phyloP scores from a whole-genome alignment of 2,797 vertebrate species.

The Rhinichthys osculus region DNA sequence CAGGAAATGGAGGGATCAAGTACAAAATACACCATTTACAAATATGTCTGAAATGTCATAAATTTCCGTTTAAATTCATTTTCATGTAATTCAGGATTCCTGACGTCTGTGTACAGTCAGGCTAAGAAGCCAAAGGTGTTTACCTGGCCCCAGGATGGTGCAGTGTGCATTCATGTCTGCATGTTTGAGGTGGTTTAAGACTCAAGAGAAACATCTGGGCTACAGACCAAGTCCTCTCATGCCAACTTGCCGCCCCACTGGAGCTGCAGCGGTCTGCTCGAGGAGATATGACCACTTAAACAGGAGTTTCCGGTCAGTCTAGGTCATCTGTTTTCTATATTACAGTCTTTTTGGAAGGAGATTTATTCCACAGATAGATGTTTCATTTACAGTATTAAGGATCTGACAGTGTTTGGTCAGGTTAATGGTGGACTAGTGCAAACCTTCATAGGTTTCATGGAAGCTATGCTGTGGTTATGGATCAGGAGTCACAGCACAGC shows the following conservation, averaged over 20 bases:
- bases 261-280: background rate
- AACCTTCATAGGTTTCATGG: slow-evolving; percentile 14
- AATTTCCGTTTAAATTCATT: background rate
- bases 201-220: slow-evolving; percentile 29
- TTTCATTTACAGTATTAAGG: background rate
- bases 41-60: background rate
- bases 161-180: slow-evolving; percentile 39
- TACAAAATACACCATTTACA: slow-evolving; percentile 16
- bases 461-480: slow-evolving; percentile 1
- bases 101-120: background rate
- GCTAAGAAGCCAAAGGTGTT: slow-evolving; percentile 47
- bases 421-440: slow-evolving; percentile 1
- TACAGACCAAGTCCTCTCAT: slow-evolving; percentile 30
- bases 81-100: background rate
- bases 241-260: background rate
- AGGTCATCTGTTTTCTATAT: slow-evolving; percentile 7
- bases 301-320: slow-evolving; percentile 24
- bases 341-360: background rate
- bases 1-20: background rate
- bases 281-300: slow-evolving; percentile 3
- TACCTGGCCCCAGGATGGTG: slow-evolving; percentile 23
- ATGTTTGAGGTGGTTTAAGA: slow-evolving; percentile 43
- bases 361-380: background rate
- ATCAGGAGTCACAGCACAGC: slow-evolving; percentile 13
- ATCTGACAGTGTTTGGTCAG: background rate